Evolutionary conservation across 2,113 vertebrate species (phyloP).

Genomic region (Cyanoderma ruficeps): DNA sequence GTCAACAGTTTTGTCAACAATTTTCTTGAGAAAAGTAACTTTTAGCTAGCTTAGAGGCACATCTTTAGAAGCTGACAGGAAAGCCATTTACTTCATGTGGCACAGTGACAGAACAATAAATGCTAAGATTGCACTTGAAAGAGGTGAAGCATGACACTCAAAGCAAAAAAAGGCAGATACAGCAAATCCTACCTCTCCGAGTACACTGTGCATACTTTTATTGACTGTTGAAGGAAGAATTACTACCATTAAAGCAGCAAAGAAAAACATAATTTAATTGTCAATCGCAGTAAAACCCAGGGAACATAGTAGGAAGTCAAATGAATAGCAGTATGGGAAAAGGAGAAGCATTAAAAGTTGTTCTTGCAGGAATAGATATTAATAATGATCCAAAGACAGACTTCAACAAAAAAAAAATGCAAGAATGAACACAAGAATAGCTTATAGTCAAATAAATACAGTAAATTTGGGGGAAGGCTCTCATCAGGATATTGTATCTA

Average conservation of each 20-base stretch:
- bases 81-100: neutral
- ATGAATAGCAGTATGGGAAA: neutral
- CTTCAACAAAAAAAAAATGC: neutral
- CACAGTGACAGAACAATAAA: neutral
- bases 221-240: neutral
- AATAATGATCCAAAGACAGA: neutral
- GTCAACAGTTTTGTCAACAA: neutral
- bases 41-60: neutral
- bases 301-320: neutral
- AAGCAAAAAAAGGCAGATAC: neutral
- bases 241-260: neutral
- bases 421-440: neutral
- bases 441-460: neutral
- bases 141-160: neutral
- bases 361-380: neutral
- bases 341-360: neutral
- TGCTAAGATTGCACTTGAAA: neutral
- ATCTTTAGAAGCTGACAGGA: neutral
- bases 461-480: neutral
- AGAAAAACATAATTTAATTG: neutral
- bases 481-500: neutral
- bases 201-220: neutral
- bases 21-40: neutral
- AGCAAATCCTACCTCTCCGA: neutral
- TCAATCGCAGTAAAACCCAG: neutral